Percentiles rank a stretch among this genome's conserved stretches.
These are phyloP conservation scores for Enteromius anoplus DNA, from an alignment of 2,797 vertebrate genomes.

Conservation along the genomic window DNA sequence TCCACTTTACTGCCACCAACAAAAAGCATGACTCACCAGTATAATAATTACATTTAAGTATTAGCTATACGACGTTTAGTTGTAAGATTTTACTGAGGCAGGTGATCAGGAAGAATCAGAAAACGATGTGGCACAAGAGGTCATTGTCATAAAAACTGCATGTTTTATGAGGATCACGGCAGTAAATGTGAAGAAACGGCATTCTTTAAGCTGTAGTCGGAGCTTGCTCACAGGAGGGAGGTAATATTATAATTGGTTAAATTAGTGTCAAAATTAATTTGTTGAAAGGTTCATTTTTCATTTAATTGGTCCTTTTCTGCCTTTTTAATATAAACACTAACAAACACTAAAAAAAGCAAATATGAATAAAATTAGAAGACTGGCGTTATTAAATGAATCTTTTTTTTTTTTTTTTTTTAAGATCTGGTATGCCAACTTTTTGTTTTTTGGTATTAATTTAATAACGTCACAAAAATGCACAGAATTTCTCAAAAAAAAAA, in stretches of 20 bases:
- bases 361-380: not conserved
- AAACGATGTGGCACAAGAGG: not conserved
- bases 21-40: slow-evolving; percentile 18
- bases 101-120: slow-evolving; percentile 10
- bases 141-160: not conserved
- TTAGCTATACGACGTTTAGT: slow-evolving; percentile 21
- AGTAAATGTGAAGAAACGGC: not conserved
- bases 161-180: not conserved
- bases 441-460: not conserved
- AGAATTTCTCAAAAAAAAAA: not conserved
- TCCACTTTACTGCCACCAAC: slow-evolving; percentile 11
- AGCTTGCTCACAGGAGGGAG: not conserved
- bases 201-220: slow-evolving; percentile 21
- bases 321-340: not conserved
- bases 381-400: not conserved
- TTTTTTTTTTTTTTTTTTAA: not conserved
- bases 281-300: not conserved
- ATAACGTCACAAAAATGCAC: not conserved
- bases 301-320: not conserved
- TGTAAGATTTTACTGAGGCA: not conserved
- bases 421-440: not conserved
- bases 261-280: not conserved
- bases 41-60: slow-evolving; percentile 20
- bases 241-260: not conserved
- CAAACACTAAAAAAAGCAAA: not conserved